phyloP scores from a whole-genome alignment of 2,888 invertebrate genomes.

The Heliconius erato region DNA sequence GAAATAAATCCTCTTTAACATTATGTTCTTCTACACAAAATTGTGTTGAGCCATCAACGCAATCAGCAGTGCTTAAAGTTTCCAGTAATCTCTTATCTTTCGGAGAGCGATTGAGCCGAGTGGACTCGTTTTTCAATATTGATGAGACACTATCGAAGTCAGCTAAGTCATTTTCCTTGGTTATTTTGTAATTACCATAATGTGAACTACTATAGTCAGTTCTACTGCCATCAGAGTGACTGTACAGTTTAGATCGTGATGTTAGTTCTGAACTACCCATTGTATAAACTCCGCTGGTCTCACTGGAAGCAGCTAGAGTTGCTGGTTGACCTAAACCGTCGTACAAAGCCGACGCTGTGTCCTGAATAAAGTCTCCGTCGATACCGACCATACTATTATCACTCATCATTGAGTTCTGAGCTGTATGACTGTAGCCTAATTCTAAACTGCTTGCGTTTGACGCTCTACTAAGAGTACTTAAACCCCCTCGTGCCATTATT shows the following conservation, averaged over 20 bases:
- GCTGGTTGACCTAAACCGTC: constrained; percentile 82
- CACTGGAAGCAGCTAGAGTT: constrained; percentile 90
- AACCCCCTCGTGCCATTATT: constrained; percentile 88
- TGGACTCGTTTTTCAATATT: constrained; percentile 83
- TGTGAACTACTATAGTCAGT: constrained; percentile 83
- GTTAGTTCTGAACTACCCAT: constrained; percentile 89
- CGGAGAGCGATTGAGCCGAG: constrained; percentile 68
- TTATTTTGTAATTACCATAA: constrained; percentile 86
- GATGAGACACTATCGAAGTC: constrained; percentile 83
- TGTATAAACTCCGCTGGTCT: constrained; percentile 94
- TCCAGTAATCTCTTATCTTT: constrained; percentile 63
- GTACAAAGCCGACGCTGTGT: constrained; percentile 86
- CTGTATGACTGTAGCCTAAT: constrained; percentile 94
- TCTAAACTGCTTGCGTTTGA: constrained; percentile 94
- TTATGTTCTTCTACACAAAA: constrained; percentile 77
- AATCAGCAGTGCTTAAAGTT: constrained; percentile 76
- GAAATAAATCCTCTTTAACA: constrained; percentile 82
- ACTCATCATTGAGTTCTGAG: constrained; percentile 92
- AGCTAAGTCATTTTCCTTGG: constrained; percentile 81
- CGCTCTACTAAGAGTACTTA: constrained; percentile 86
- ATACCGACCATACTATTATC: constrained; percentile 89
- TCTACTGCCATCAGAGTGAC: constrained; percentile 75
- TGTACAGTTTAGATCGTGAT: constrained; percentile 86
- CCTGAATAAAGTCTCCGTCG: constrained; percentile 87
- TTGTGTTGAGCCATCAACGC: constrained; percentile 78